Evolutionary conservation across 2,113 vertebrate species (phyloP).

Genomic region (Nesoenas mayeri): DNA sequence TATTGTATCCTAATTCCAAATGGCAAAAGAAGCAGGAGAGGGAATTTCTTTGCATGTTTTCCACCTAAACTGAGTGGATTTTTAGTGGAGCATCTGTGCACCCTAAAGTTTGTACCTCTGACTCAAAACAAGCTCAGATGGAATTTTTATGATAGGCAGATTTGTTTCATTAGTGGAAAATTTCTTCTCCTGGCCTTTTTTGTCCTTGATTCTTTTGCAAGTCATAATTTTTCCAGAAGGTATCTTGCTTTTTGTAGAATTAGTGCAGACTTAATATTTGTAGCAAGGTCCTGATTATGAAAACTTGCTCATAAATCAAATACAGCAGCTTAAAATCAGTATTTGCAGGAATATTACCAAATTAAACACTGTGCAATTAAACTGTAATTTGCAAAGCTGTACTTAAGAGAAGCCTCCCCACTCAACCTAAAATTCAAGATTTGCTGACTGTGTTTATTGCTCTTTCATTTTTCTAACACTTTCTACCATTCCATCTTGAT

Average conservation of each 20-base stretch:
- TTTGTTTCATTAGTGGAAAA: background rate
- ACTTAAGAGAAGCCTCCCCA: background rate
- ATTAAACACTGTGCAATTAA: background rate
- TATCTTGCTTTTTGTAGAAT: background rate
- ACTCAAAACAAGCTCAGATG: background rate
- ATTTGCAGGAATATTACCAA: background rate
- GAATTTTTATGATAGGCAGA: background rate
- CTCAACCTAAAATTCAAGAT: background rate
- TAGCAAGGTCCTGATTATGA: background rate
- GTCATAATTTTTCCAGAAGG: background rate
- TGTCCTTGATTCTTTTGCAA: background rate
- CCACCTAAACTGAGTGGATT: background rate
- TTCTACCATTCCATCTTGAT: background rate
- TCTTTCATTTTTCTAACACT: background rate
- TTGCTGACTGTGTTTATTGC: background rate
- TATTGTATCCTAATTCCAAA: background rate
- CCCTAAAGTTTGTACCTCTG: background rate
- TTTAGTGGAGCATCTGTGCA: background rate
- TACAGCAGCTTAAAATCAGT: background rate
- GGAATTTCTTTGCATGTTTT: background rate
- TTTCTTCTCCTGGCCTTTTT: background rate
- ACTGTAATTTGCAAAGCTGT: background rate
- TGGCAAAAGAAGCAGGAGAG: background rate
- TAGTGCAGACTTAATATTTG: background rate
- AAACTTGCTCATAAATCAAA: background rate